Percentiles rank a stretch among this genome's conserved stretches.
phyloP scores from a whole-genome alignment of 2,888 invertebrate genomes.

The Hydraecia micacea region DNA sequence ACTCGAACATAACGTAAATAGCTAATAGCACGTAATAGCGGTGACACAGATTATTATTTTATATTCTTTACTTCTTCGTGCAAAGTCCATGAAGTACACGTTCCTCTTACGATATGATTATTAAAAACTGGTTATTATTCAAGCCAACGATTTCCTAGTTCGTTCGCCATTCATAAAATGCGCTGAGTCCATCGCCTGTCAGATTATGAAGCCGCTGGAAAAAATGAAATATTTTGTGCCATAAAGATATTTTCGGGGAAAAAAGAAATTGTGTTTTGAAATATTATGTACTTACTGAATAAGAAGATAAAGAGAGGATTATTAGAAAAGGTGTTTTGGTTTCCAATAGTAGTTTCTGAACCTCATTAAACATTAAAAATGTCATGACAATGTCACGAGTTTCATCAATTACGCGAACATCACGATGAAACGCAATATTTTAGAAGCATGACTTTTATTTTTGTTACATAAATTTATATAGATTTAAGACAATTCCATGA shows the following conservation, averaged over 20 bases:
- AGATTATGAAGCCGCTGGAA: constrained; percentile 53
- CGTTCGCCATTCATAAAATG: constrained; percentile 60
- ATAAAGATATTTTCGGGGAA: constrained; percentile 37
- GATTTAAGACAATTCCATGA: background rate
- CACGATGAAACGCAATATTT: constrained; percentile 1
- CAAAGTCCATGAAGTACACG: constrained; percentile 32
- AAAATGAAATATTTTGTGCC: constrained; percentile 47
- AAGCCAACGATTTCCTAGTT: constrained; percentile 55
- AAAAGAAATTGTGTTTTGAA: constrained; percentile 30
- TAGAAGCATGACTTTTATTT: constrained; percentile 17
- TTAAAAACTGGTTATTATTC: constrained; percentile 62
- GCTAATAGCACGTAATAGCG: background rate
- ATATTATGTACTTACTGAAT: constrained; percentile 13
- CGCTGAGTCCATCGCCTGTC: constrained; percentile 58
- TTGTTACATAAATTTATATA: background rate
- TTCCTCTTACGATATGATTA: constrained; percentile 29
- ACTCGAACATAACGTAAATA: background rate
- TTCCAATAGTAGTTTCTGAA: background rate
- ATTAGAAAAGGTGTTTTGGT: background rate
- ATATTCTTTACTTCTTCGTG: background rate
- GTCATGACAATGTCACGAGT: background rate
- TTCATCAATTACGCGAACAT: background rate
- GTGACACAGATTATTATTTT: background rate
- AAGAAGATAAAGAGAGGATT: constrained; percentile 20
- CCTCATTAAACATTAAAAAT: background rate